Percentiles rank a stretch among this genome's conserved stretches.
These are phyloP conservation scores for Altica lythri DNA, from an alignment of 2,888 invertebrate species.

Conservation along the genomic window DNA sequence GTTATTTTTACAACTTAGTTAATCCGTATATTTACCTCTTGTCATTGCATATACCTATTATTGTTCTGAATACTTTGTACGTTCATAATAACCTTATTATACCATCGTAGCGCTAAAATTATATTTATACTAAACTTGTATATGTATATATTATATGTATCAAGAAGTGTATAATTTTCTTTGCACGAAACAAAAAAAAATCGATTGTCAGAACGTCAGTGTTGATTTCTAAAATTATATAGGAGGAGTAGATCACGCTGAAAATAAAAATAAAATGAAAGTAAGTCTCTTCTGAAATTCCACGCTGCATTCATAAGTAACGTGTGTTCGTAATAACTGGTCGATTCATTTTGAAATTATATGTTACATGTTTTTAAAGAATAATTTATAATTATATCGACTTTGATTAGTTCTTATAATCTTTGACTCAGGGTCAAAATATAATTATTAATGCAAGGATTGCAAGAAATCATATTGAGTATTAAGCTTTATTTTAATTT, in stretches of 20 bases:
- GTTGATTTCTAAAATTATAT: slow-evolving; percentile 27
- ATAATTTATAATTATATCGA: not conserved
- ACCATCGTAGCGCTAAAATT: too few species aligned
- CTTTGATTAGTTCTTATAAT: not conserved
- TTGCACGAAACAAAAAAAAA: not conserved
- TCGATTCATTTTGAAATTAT: slow-evolving; percentile 36
- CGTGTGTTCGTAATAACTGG: slow-evolving; percentile 20
- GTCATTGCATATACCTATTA: too few species aligned
- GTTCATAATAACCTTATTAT: too few species aligned
- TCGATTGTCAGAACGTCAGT: slow-evolving; percentile 7
- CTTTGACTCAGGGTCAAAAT: not conserved
- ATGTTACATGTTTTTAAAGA: slow-evolving; percentile 33
- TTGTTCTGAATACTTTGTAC: too few species aligned
- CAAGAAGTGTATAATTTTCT: not conserved
- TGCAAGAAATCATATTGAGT: too few species aligned
- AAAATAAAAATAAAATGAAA: slow-evolving; percentile 17
- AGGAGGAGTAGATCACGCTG: slow-evolving; percentile 34
- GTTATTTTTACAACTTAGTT: too few species aligned
- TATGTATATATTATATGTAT: not conserved
- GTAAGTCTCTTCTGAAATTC: not conserved
- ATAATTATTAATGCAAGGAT: too few species aligned
- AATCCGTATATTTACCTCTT: too few species aligned
- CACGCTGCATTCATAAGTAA: slow-evolving; percentile 5
- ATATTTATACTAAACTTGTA: not conserved
- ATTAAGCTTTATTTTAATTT: too few species aligned